phyloP scores from a whole-genome alignment of 1,140 invertebrate species.

The Eciton burchellii region DNA sequence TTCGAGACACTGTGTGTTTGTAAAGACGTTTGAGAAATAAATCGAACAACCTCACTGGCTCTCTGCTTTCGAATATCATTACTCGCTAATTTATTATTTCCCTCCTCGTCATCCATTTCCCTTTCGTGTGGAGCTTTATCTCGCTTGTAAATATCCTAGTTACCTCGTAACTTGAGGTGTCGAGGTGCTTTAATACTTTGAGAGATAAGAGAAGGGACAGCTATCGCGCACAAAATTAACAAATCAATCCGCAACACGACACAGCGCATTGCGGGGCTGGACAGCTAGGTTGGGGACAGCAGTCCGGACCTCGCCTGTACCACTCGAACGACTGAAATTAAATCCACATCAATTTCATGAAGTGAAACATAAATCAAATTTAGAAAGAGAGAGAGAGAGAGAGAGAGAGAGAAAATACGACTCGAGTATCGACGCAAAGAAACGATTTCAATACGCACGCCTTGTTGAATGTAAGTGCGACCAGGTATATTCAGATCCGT shows the following conservation, averaged over 20 bases:
- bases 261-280: constrained; percentile 65
- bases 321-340: constrained; percentile 74
- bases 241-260: constrained; percentile 1
- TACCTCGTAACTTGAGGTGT: too few species aligned
- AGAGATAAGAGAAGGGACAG: neutral
- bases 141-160: neutral
- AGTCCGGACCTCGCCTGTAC: constrained; percentile 71
- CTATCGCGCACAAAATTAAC: neutral
- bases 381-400: too few species aligned
- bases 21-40: constrained; percentile 68
- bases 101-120: neutral
- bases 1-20: constrained; percentile 64
- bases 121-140: neutral
- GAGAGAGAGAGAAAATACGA: too few species aligned
- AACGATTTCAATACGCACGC: constrained; percentile 62
- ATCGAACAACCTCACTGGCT: constrained; percentile 50
- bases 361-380: neutral
- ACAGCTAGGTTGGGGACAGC: constrained; percentile 75
- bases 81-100: constrained; percentile 6
- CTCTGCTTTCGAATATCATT: constrained; percentile 6
- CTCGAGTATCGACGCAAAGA: neutral
- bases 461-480: constrained; percentile 70
- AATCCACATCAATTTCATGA: neutral
- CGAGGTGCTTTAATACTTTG: neutral
- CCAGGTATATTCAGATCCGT: constrained; percentile 72